Base-by-base conservation (phyloP, 2,888 invertebrate genomes). In the Sminthurides aquaticus region DNA sequence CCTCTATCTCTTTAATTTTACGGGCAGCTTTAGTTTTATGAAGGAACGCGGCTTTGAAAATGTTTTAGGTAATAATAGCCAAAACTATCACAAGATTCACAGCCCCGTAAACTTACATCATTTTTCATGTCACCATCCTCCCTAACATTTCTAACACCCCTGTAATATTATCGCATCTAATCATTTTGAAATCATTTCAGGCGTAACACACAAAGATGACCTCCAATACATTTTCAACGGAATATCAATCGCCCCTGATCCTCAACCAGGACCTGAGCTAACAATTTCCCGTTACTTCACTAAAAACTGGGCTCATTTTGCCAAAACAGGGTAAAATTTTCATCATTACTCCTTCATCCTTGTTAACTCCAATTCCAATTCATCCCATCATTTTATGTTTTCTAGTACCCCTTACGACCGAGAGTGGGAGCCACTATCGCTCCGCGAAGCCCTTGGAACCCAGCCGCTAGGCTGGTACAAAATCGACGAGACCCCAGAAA, bases 121-220 rank as follows among this genome's bases (percentile, higher is more conserved):
- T n/a, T n/a, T n/a, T n/a, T n/a, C n/a, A n/a, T n/a, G n/a, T n/a
- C n/a, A 43, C 24, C 20, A 43, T 43, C 43, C 11, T 8, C 18
- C 8, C 43, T 8, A 8, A 8, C 11, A 8, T 43, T 43, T 43
- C 8, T 52, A 20, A 15, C 52, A 52, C 18, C 5, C 8, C 11
- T 5, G 20, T 20, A 52, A 20, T 52, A 22, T 52, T 34, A 34
- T 34, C 15, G 43, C 43, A 34, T 34, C 43, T 5, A 15, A 11
- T 34, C 15, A 11, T 34, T 34, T 11, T 34, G 43, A 34, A 34
- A 3, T 67, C 64, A 60, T 75, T 76, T 49, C 60, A 78, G 79
- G 78, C 49, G 79, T 80, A 0, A 79, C 80, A 0, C 84, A 84
- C 72, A 82, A 82, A 68, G 83, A 84, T 74, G 83, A 83, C 72